Evolutionary conservation across 2,888 invertebrate species (phyloP).

Genomic region (Carpatolechia fugitivella): DNA sequence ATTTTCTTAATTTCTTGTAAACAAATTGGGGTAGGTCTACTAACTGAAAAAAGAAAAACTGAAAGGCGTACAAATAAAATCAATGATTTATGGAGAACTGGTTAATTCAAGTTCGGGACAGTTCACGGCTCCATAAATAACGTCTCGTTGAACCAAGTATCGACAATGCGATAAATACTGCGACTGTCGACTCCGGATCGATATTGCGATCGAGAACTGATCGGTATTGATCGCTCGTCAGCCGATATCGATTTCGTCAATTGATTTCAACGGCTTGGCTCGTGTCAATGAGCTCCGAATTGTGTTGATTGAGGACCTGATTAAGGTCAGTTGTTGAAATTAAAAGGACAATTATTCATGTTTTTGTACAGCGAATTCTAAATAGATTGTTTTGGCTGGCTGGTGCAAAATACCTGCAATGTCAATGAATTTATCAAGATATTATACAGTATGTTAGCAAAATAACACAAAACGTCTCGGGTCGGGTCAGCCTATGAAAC

Average conservation of each 20-base stretch:
- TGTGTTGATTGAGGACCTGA: constrained; percentile 28
- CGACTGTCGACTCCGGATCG: not conserved
- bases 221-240: not conserved
- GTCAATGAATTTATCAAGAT: too few relatives aligned
- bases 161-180: constrained; percentile 5
- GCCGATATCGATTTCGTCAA: constrained; percentile 34
- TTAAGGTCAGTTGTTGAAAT: constrained; percentile 41
- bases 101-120: not conserved
- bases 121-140: constrained; percentile 8
- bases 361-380: not conserved
- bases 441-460: not conserved
- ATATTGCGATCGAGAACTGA: not conserved
- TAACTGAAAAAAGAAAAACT: too few relatives aligned
- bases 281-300: constrained; percentile 48
- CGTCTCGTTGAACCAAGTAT: constrained; percentile 4
- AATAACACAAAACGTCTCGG: not conserved
- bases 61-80: too few relatives aligned
- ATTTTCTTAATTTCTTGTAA: not conserved
- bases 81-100: not conserved
- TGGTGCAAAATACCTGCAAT: too few relatives aligned
- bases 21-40: too few relatives aligned
- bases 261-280: constrained; percentile 56
- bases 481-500: too few relatives aligned
- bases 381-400: not conserved
- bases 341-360: not conserved